A percentile compares a stretch with the other conserved stretches of the same genome.
phyloP scores from a whole-genome alignment of 2,888 invertebrate species.

The Dynastes tityus region DNA sequence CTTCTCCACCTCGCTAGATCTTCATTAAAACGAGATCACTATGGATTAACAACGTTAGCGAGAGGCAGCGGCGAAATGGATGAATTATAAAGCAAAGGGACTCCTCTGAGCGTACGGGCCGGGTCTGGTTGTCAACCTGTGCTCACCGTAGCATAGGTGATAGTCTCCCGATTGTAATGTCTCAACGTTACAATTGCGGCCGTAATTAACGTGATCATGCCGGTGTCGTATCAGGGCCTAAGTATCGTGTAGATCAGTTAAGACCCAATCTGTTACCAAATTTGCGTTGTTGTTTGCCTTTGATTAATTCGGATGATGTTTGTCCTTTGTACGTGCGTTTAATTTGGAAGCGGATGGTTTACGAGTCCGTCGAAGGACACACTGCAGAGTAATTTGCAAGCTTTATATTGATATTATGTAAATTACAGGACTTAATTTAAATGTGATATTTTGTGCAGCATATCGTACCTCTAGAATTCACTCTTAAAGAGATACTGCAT shows the following conservation, averaged over 20 bases:
- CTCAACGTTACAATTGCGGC: conserved; percentile 15
- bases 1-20: not conserved
- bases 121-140: conserved; percentile 4
- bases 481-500: too few relatives aligned
- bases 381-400: too few relatives aligned
- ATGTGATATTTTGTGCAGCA: too few relatives aligned
- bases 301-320: conserved; percentile 5
- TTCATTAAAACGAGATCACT: conserved; percentile 46
- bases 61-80: conserved; percentile 4
- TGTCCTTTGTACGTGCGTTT: not conserved
- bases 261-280: conserved; percentile 1
- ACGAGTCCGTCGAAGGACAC: too few relatives aligned
- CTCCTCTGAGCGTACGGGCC: not conserved
- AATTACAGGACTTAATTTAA: too few relatives aligned
- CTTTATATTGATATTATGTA: too few relatives aligned
- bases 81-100: conserved; percentile 20
- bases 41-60: conserved; percentile 36
- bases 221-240: conserved; percentile 2
- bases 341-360: not conserved
- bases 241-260: conserved; percentile 14
- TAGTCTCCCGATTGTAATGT: conserved; percentile 9
- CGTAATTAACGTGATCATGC: conserved; percentile 23
- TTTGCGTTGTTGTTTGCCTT: conserved; percentile 6
- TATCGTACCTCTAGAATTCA: too few relatives aligned
- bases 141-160: conserved; percentile 1